Base-by-base conservation (phyloP, 2,888 invertebrate genomes). In the Cephus pygmeus region DNA sequence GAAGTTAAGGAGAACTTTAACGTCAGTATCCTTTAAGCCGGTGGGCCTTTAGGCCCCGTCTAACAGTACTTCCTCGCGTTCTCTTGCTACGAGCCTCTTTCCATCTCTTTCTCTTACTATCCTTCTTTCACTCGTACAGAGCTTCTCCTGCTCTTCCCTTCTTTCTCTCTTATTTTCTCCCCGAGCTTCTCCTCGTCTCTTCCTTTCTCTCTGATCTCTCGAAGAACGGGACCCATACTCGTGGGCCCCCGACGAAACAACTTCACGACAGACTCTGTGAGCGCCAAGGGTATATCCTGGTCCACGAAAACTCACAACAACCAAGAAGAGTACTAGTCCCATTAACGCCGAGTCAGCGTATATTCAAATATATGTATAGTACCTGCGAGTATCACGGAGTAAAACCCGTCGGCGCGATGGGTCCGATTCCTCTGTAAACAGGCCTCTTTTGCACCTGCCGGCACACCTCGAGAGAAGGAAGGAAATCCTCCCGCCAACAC, bases 1-100 rank as follows among this genome's bases (percentile, higher is more conserved):
- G 23, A 56, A 56, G 56, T 56, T 56, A 56, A 56, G 9, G 56
- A 56, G 56, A 56, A 56, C 56, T 56, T 56, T 56, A 33, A 71
- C 31, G 71, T 71, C 71, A 33, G 71, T 34, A 71, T 71, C 71
- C 71, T 71, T 34, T 34, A 56, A 34, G 33, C 71, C 33, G 71
- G 71, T 34, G 73, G 71, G 69, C 76, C 86, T 84, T 80, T 83
- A 82, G 84, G 85, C 83, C 80, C 82, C 82, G 82, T 85, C 85
- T 85, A 87, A 87, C 87, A 87, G 87, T 87, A 87, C 87, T 87
- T 87, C 81, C 85, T 84, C 81, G 86, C 84, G 82, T 84, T 82
- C 82, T 76, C 69, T 56, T 81, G 86, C 81, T 83, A 82, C 79
- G 81, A 83, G 83, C 35, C 40, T 40, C 31, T 71, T 34, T 31